These are phyloP conservation scores for Drosophila tanythrix DNA, from an alignment of 2,888 invertebrate species.

Conservation along the genomic window DNA sequence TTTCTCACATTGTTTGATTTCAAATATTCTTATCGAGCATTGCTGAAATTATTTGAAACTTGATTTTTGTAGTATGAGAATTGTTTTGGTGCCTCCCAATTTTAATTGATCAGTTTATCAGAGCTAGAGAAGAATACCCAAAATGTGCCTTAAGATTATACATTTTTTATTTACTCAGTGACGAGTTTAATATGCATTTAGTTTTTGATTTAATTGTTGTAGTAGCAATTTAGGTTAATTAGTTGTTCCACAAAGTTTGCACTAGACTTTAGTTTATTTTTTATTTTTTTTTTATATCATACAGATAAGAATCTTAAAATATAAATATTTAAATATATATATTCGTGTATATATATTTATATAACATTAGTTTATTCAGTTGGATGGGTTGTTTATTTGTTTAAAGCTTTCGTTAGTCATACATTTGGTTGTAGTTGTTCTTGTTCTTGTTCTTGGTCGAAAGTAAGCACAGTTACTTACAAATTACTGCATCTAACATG, in stretches of 20 bases:
- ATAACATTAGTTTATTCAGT: constrained; percentile 35
- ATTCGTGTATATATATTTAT: constrained; percentile 17
- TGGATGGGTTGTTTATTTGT: constrained; percentile 69
- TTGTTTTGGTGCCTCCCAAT: not conserved
- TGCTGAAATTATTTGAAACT: not conserved
- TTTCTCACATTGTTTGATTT: not conserved
- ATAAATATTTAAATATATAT: constrained; percentile 22
- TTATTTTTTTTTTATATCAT: constrained; percentile 38
- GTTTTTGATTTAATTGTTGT: constrained; percentile 27
- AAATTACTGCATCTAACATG: constrained; percentile 9
- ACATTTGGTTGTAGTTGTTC: constrained; percentile 40
- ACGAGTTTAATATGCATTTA: constrained; percentile 3
- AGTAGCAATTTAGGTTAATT: constrained; percentile 36
- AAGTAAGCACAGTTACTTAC: constrained; percentile 33
- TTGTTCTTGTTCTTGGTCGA: constrained; percentile 44
- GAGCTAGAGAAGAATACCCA: constrained; percentile 27
- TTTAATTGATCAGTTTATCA: constrained; percentile 4
- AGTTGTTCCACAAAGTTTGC: constrained; percentile 71
- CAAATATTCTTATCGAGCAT: not conserved
- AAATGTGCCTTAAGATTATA: constrained; percentile 3
- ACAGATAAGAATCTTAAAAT: constrained; percentile 60
- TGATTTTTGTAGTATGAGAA: not conserved
- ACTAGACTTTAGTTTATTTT: constrained; percentile 52
- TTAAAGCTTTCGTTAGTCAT: constrained; percentile 76
- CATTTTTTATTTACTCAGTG: not conserved